These are phyloP conservation scores for Natator depressus DNA, from an alignment of 2,113 vertebrate genomes.

Conservation along the genomic window DNA sequence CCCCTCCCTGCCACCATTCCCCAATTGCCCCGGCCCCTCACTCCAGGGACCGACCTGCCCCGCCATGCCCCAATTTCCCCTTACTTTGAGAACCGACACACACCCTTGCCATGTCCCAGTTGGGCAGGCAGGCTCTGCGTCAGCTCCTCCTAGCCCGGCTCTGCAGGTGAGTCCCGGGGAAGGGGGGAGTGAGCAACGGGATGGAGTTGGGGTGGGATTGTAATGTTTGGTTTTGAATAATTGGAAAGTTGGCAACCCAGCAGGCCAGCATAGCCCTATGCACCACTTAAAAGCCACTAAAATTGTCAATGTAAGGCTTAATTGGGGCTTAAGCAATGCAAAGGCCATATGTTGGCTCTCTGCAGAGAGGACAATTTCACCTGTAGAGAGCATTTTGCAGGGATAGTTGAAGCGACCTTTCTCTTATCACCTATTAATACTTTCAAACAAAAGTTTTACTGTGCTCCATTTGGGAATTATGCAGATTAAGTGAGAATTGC, in stretches of 20 bases:
- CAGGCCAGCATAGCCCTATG: neutral
- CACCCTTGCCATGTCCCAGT: too few species aligned
- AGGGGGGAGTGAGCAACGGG: too few species aligned
- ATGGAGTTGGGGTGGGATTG: too few species aligned
- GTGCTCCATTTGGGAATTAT: neutral
- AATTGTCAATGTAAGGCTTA: neutral
- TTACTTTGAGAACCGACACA: too few species aligned
- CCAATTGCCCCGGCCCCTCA: too few species aligned
- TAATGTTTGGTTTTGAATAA: too few species aligned
- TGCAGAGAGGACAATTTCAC: neutral
- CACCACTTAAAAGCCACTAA: neutral
- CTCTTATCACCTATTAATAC: neutral
- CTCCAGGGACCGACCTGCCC: too few species aligned
- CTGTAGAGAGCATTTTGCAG: neutral
- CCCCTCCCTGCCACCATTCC: too few species aligned
- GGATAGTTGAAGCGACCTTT: neutral
- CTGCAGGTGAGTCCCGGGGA: too few species aligned
- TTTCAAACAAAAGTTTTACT: neutral
- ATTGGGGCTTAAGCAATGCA: accelerated
- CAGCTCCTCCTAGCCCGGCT: too few species aligned
- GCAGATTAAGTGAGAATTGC: neutral
- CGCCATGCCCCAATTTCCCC: too few species aligned
- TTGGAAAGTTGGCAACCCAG: neutral
- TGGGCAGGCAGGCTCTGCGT: too few species aligned
- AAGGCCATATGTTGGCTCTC: neutral